Conservation (phyloP, 2,888 invertebrate species). For the Acanthacorydalis orientalis region DNA sequence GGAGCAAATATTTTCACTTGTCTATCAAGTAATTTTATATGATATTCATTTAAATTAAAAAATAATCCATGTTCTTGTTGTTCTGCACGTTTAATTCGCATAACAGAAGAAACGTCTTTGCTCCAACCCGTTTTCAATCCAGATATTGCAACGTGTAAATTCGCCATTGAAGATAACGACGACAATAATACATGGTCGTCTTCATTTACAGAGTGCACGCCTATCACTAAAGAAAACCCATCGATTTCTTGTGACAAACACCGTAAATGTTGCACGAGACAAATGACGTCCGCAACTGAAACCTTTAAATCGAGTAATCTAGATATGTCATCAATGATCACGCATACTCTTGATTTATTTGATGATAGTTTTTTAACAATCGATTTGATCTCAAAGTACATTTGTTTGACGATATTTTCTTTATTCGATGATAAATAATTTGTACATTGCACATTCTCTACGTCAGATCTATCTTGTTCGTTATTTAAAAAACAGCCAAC, state of each 20-base stretch:
- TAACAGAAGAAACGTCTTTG: conserved; percentile 51
- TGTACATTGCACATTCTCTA: background rate
- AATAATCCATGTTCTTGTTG: background rate
- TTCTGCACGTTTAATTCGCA: conserved; percentile 31
- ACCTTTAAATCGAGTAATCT: conserved; percentile 50
- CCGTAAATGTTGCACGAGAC: conserved; percentile 31
- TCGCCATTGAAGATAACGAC: conserved; percentile 42
- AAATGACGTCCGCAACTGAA: conserved; percentile 31
- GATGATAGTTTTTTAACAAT: conserved; percentile 24
- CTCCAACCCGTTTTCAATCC: conserved; percentile 56
- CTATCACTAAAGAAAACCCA: conserved; percentile 34
- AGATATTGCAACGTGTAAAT: conserved; percentile 43
- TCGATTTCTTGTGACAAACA: conserved; percentile 21
- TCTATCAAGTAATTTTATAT: conserved; percentile 57
- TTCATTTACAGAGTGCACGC: conserved; percentile 38
- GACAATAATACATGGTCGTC: conserved; percentile 39
- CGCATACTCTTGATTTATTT: conserved; percentile 27
- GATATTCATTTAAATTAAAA: conserved; percentile 22
- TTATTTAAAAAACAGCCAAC: conserved; percentile 17
- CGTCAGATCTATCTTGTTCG: background rate
- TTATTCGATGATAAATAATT: conserved; percentile 16
- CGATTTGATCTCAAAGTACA: conserved; percentile 27
- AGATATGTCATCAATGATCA: conserved; percentile 56
- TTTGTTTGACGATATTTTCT: conserved; percentile 22
- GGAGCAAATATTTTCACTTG: conserved; percentile 58